Percentiles rank a stretch among this genome's conserved stretches.
phyloP scores from a whole-genome alignment of 2,888 invertebrate genomes.

The Cyclophora punctaria region DNA sequence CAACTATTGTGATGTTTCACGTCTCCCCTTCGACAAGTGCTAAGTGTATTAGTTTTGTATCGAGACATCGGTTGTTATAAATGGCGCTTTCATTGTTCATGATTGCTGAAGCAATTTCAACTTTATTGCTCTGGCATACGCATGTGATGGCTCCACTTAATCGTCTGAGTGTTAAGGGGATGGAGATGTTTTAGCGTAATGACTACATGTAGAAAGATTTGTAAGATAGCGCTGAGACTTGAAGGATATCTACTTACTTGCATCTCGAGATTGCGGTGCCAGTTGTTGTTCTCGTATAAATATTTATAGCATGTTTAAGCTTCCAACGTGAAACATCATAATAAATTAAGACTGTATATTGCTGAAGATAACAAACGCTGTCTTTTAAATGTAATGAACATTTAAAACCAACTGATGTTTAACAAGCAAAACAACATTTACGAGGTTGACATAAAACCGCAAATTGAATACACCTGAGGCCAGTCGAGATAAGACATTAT shows the following conservation, averaged over 20 bases:
- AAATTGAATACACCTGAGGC: too few relatives aligned
- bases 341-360: too few relatives aligned
- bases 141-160: background rate
- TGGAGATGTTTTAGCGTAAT: slow-evolving; percentile 15
- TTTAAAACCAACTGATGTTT: too few relatives aligned
- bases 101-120: background rate
- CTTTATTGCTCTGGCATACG: background rate
- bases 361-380: too few relatives aligned
- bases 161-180: slow-evolving; percentile 2
- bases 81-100: slow-evolving; percentile 28
- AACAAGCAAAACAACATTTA: too few relatives aligned
- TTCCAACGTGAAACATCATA: too few relatives aligned
- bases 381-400: too few relatives aligned
- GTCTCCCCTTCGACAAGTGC: slow-evolving; percentile 37
- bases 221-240: slow-evolving; percentile 1
- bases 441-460: too few relatives aligned
- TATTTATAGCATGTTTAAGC: too few relatives aligned
- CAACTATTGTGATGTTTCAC: slow-evolving; percentile 13
- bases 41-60: slow-evolving; percentile 54
- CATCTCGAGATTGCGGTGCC: too few relatives aligned
- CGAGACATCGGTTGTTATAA: slow-evolving; percentile 37
- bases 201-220: slow-evolving; percentile 8
- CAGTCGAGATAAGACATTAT: slow-evolving; percentile 26
- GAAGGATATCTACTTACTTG: background rate
- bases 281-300: too few relatives aligned